A percentile compares a stretch with the other conserved stretches of the same genome.
Evolutionary conservation across 2,113 vertebrate species (phyloP).

Genomic region (Pelvicachromis taeniatus): DNA sequence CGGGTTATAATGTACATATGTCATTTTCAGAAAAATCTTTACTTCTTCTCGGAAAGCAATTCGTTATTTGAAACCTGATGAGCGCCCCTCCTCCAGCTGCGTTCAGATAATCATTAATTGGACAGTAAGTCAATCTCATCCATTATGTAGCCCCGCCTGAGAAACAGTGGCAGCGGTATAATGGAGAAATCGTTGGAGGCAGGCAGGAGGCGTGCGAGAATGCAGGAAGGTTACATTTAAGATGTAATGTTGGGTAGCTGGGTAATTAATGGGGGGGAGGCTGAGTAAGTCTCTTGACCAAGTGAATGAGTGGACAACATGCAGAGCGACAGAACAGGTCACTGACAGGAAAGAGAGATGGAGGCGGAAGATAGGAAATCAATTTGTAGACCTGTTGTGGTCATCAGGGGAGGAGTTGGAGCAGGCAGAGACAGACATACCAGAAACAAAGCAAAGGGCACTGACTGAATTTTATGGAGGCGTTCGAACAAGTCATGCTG

Average conservation of each 20-base stretch:
- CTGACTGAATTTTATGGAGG: not conserved
- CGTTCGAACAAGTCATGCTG: not conserved
- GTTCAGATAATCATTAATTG: slow-evolving; percentile 66
- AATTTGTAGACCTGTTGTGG: slow-evolving; percentile 44
- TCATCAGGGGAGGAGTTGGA: not conserved
- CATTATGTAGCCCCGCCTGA: slow-evolving; percentile 62
- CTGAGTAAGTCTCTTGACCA: slow-evolving; percentile 15
- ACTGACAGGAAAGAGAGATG: slow-evolving; percentile 48
- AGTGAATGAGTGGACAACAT: slow-evolving; percentile 27
- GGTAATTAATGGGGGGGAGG: slow-evolving; percentile 46
- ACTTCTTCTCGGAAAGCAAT: slow-evolving; percentile 33
- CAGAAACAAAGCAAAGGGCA: not conserved
- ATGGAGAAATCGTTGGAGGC: slow-evolving; percentile 56
- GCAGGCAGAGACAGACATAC: not conserved
- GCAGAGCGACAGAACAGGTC: slow-evolving; percentile 18
- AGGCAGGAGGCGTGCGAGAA: slow-evolving; percentile 39
- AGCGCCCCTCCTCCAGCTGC: slow-evolving; percentile 29
- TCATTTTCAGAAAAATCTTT: slow-evolving; percentile 42
- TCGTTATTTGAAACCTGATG: slow-evolving; percentile 48
- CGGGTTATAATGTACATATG: slow-evolving; percentile 1
- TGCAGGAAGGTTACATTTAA: slow-evolving; percentile 47
- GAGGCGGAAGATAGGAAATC: slow-evolving; percentile 34
- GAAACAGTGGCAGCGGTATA: slow-evolving; percentile 46
- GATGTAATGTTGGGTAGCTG: slow-evolving; percentile 29
- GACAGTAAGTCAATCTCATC: slow-evolving; percentile 68